Conservation (phyloP, 1,140 invertebrate species). For the Cardiocondyla obscurior region DNA sequence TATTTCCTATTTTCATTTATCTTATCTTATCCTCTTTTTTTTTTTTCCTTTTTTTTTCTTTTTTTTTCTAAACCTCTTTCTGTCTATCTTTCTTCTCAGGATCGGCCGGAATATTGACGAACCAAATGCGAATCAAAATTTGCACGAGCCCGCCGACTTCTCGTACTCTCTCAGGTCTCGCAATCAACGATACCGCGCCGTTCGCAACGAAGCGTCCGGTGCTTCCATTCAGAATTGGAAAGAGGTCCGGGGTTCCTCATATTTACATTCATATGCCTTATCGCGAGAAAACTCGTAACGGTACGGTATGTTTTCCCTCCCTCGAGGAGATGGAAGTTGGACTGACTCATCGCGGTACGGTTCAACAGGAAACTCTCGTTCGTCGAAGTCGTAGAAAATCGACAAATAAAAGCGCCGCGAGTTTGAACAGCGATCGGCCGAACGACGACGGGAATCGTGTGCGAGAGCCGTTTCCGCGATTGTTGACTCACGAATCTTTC, state of each 20-base stretch:
- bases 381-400: slow-evolving; percentile 51
- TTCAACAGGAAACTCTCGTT: slow-evolving; percentile 58
- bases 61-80: too few species aligned
- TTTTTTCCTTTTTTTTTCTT: not conserved
- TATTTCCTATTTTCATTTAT: not conserved
- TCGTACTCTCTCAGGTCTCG: not conserved
- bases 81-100: not conserved
- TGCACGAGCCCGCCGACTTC: slow-evolving; percentile 6
- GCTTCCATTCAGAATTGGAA: not conserved
- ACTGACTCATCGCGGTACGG: slow-evolving; percentile 47
- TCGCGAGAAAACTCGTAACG: not conserved
- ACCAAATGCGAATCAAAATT: slow-evolving; percentile 21
- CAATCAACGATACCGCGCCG: too few species aligned
- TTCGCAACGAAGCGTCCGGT: not conserved
- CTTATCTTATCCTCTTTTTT: not conserved
- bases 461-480: slow-evolving; percentile 34
- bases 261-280: not conserved
- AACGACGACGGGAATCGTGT: slow-evolving; percentile 8
- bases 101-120: not conserved
- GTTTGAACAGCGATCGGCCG: slow-evolving; percentile 50
- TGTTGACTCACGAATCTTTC: slow-evolving; percentile 51
- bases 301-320: not conserved
- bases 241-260: not conserved
- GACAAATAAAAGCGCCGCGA: slow-evolving; percentile 51
- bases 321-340: slow-evolving; percentile 2